Evolutionary conservation across 2,888 invertebrate species (phyloP), one percentile per base, ranked within the genome.

Genomic region (Chloroclystis v-ata): DNA sequence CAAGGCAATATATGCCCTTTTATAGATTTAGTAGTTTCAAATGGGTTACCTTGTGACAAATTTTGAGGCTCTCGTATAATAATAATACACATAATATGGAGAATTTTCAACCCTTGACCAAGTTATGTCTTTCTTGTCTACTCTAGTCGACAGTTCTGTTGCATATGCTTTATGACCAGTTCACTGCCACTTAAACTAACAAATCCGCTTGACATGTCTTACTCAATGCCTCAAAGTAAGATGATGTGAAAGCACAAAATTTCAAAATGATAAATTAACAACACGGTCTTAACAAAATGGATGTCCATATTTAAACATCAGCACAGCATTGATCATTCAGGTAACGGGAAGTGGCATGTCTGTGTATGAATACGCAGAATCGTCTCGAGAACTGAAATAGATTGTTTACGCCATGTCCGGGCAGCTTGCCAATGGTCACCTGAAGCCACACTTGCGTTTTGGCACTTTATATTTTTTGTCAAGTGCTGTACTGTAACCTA

Each of bases 331-430:
- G 46, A 49, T 59, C 55, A 55, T 53, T 60, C 56, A 57, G 49
- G 50, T 57, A 51, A 39, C 57, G 58, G 60, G 63, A 74, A 70
- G 65, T 67, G 57, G 49, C 49, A 63, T 56, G 63, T 61, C 65
- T 62, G 68, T 69, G 72, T 69, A 74, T 69, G 67, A 75, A 74
- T 71, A 72, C 68, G 62, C 64, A 65, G 72, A 75, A 77, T 78
- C 77, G 74, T 73, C 74, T 69, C 68, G 48, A 72, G 77, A 75
- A 77, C 82, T 75, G 74, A 86, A 86, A 86, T 85, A 86, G 84
- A 80, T 80, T 86, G 85, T 86, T 86, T 85, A 85, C 84, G 80
- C 78, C 77, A 73, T 72, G 70, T 70, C 67, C 70, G 72, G 86
- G 86, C 86, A 65, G 52, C 33, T 46, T 74, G 86, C 87, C 86